phyloP scores from a whole-genome alignment of 2,797 vertebrate genomes.

The Parotocinclus haroldoi region DNA sequence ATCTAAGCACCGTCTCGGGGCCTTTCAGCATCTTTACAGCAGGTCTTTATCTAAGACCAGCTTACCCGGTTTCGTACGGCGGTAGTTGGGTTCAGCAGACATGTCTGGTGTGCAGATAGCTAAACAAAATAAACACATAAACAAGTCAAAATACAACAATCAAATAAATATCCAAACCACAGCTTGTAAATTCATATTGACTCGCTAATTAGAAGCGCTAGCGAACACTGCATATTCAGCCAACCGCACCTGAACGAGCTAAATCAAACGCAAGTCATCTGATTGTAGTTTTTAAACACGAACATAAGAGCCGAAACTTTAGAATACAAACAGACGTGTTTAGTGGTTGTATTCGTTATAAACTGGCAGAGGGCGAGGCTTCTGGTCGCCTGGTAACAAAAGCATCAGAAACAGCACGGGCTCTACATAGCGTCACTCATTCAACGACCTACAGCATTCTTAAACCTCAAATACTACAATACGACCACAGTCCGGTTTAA shows the following conservation, averaged over 20 bases:
- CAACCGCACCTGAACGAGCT: no score
- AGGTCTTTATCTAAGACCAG: no score
- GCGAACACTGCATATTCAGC: no score
- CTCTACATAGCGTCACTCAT: no score
- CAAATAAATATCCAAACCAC: no score
- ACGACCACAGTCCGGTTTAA: background rate
- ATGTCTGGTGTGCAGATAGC: slow-evolving; percentile 27
- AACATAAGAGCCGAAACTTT: background rate
- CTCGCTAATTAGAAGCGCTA: no score
- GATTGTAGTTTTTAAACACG: no score
- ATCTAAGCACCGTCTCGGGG: background rate
- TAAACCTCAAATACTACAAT: no score
- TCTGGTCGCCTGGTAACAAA: slow-evolving; percentile 52
- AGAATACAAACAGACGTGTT: background rate
- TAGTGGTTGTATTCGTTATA: background rate
- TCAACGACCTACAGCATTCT: no score
- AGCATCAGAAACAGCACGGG: slow-evolving; percentile 30
- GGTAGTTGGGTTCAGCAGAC: slow-evolving; percentile 49
- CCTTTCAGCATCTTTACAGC: background rate
- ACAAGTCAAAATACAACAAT: no score
- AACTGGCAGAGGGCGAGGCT: slow-evolving; percentile 10
- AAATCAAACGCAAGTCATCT: no score
- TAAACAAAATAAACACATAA: background rate
- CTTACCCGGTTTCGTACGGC: slow-evolving; percentile 49
- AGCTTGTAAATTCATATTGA: no score